These are phyloP conservation scores for Hipposideros armiger DNA, from an alignment of 2,113 vertebrate genomes.

Conservation along the genomic window DNA sequence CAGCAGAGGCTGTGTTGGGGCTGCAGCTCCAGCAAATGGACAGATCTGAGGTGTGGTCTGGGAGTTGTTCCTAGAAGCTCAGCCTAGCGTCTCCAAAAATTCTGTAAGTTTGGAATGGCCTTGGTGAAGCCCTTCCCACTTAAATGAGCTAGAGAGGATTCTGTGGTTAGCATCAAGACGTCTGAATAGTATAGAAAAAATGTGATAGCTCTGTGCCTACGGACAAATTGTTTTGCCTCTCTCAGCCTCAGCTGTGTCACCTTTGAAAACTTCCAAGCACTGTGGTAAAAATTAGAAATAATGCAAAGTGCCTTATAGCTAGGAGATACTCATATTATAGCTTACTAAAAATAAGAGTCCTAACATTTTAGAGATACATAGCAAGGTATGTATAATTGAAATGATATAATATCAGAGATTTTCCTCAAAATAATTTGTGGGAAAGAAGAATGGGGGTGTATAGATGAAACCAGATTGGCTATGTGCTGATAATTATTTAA, in stretches of 20 bases:
- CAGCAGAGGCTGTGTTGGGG: background rate
- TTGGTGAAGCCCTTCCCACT: background rate
- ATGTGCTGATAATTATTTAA: background rate
- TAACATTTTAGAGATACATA: background rate
- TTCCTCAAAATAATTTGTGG: background rate
- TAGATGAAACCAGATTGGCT: background rate
- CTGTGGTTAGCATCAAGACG: background rate
- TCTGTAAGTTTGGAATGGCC: background rate
- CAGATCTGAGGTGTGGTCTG: background rate
- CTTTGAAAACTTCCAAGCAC: background rate
- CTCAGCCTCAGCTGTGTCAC: background rate
- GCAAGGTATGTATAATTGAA: too few species aligned
- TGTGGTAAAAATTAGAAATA: background rate
- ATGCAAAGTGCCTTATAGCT: background rate
- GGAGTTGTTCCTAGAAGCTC: background rate
- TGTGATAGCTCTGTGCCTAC: background rate
- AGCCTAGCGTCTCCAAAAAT: background rate
- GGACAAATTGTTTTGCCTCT: background rate
- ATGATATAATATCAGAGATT: background rate
- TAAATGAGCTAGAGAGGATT: background rate
- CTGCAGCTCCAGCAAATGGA: fast-evolving
- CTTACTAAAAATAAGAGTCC: background rate
- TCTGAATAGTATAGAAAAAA: background rate
- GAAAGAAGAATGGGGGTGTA: too few species aligned
- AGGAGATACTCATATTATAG: background rate